Evolutionary conservation across 2,888 invertebrate genomes (phyloP).

Genomic region (Stenotaenia linearis): DNA sequence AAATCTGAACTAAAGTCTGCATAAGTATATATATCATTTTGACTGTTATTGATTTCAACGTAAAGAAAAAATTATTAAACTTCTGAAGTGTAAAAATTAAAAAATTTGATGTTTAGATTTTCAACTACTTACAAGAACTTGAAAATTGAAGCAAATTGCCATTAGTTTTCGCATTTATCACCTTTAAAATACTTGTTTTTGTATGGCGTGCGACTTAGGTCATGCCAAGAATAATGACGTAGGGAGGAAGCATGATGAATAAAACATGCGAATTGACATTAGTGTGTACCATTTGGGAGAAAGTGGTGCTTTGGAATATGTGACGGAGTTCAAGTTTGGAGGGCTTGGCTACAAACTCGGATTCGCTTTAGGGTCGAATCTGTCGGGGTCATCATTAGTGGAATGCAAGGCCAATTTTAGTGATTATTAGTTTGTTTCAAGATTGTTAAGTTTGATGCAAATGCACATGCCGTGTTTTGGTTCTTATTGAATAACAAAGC

Average conservation of each 20-base stretch:
- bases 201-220: background rate
- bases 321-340: background rate
- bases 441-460: slow-evolving; percentile 18
- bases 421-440: background rate
- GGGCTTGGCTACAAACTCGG: background rate
- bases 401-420: background rate
- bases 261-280: slow-evolving; percentile 13
- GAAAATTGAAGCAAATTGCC: background rate
- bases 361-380: background rate
- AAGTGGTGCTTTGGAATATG: background rate
- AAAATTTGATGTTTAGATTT: no score
- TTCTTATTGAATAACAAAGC: slow-evolving; percentile 18
- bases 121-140: no score
- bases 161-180: background rate
- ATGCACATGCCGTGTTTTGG: background rate
- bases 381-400: background rate
- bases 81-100: no score
- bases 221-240: slow-evolving; percentile 1
- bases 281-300: slow-evolving; percentile 7
- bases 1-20: background rate
- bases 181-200: background rate
- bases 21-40: no score
- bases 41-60: no score
- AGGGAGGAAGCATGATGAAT: background rate
- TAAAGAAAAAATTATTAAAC: no score